Conservation (phyloP, 2,797 vertebrate genomes). For the Erpetoichthys calabaricus region DNA sequence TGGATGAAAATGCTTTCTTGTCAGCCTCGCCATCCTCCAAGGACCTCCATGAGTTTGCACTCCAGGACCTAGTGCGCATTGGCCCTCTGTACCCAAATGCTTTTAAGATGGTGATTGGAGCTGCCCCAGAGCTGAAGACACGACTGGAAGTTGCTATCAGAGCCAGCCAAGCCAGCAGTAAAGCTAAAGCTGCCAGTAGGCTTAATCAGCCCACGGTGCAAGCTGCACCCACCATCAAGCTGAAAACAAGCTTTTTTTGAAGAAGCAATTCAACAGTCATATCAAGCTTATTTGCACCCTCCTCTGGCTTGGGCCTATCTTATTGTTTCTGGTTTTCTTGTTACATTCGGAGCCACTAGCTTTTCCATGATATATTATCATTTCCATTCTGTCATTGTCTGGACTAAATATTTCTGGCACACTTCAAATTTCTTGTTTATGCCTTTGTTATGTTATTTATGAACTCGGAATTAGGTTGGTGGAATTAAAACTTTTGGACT, state of each 20-base stretch:
- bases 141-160: slow-evolving; percentile 83
- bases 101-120: slow-evolving; percentile 90
- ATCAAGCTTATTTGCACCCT: background rate
- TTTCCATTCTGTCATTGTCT: too few species aligned
- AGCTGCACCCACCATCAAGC: slow-evolving; percentile 91
- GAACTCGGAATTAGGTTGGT: too few species aligned
- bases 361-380: too few species aligned
- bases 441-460: too few species aligned
- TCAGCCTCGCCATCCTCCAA: slow-evolving; percentile 66
- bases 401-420: too few species aligned
- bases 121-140: slow-evolving; percentile 87
- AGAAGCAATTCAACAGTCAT: slow-evolving; percentile 11
- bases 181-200: slow-evolving; percentile 74
- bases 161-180: slow-evolving; percentile 83
- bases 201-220: slow-evolving; percentile 70
- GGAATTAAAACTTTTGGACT: too few species aligned
- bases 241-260: slow-evolving; percentile 96
- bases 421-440: too few species aligned
- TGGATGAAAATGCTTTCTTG: slow-evolving; percentile 78
- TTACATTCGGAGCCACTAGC: too few species aligned
- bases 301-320: background rate
- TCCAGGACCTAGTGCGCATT: slow-evolving; percentile 92
- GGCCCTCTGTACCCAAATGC: slow-evolving; percentile 89
- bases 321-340: background rate
- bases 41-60: slow-evolving; percentile 86